Conservation (phyloP, 2,797 vertebrate species). For the Catharus ustulatus region DNA sequence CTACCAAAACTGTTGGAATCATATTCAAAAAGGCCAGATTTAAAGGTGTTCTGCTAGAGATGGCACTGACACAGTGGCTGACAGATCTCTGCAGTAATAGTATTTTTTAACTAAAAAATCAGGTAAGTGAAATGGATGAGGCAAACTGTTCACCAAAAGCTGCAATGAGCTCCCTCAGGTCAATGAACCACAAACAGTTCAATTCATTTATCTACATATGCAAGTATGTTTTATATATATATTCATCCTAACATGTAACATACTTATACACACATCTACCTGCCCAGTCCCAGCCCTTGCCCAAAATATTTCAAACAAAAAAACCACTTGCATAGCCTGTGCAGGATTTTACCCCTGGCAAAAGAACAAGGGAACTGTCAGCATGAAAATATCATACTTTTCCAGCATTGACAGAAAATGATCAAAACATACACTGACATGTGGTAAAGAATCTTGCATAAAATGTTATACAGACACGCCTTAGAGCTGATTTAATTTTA, state of each 20-base stretch:
- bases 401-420: neutral
- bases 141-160: neutral
- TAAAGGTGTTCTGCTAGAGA: neutral
- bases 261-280: neutral
- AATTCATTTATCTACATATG: neutral
- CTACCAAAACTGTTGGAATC: neutral
- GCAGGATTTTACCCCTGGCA: neutral
- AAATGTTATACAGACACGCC: neutral
- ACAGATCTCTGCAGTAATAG: neutral
- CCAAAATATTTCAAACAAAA: neutral
- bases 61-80: neutral
- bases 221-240: neutral
- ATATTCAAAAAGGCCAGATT: neutral
- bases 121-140: neutral
- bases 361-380: neutral
- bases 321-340: accelerated
- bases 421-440: neutral
- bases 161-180: neutral
- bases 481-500: neutral
- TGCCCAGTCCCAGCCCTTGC: neutral
- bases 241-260: neutral
- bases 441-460: neutral
- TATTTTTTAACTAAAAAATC: neutral
- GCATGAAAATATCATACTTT: neutral
- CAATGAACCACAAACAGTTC: neutral